Evolutionary conservation across 2,797 vertebrate species (phyloP).

Genomic region (Pelodytes ibericus): DNA sequence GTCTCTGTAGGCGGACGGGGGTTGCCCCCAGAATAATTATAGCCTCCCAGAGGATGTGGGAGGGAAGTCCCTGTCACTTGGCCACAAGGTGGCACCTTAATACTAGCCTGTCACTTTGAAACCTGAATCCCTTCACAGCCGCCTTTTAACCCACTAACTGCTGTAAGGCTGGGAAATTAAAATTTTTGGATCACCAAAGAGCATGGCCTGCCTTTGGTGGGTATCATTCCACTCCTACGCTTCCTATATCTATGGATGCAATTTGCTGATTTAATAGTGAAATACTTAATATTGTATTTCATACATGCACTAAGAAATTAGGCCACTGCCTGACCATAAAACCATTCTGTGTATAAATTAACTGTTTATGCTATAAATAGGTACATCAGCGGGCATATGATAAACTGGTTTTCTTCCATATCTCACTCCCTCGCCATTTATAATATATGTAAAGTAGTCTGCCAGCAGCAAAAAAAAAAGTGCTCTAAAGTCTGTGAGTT

Average conservation of each 20-base stretch:
- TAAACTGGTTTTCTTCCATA: no score
- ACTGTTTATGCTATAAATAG: no score
- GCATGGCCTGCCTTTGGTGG: no score
- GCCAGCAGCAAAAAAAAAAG: no score
- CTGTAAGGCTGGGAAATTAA: background rate
- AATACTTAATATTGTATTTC: background rate
- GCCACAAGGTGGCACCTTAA: slow-evolving; percentile 45
- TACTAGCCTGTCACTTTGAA: slow-evolving; percentile 38
- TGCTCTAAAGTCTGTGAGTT: no score
- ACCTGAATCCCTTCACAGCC: background rate
- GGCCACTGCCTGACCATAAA: background rate
- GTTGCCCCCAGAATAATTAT: slow-evolving; percentile 45
- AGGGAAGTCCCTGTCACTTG: slow-evolving; percentile 39
- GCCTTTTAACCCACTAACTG: slow-evolving; percentile 9
- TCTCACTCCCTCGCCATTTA: no score
- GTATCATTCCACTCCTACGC: no score
- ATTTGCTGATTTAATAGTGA: background rate
- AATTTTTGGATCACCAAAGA: no score
- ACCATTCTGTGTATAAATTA: background rate
- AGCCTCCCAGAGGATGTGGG: slow-evolving; percentile 25
- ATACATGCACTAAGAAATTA: background rate
- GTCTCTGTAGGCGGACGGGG: background rate
- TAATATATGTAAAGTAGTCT: no score
- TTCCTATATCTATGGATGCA: no score
- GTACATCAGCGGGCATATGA: no score